phyloP scores from a whole-genome alignment of 2,888 invertebrate genomes.

The Chaetogeoica ovagalla region DNA sequence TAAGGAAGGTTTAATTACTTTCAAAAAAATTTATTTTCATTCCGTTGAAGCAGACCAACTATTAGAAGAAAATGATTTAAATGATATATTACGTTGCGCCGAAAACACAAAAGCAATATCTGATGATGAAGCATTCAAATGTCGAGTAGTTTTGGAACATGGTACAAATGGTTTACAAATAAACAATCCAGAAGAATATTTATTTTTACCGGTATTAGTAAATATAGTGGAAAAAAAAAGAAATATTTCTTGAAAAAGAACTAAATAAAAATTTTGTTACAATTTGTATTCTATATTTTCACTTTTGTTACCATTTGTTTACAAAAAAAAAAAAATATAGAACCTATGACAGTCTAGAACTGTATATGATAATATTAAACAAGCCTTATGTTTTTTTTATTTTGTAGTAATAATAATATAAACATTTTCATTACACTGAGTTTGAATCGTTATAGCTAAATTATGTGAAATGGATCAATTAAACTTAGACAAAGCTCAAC shows the following conservation, averaged over 20 bases:
- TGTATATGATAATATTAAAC: too few species aligned
- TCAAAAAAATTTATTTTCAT: slow-evolving; percentile 9
- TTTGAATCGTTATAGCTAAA: too few species aligned
- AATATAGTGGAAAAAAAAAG: slow-evolving; percentile 4
- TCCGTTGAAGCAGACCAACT: neutral
- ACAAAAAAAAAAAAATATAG: too few species aligned
- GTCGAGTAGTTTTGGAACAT: slow-evolving; percentile 13
- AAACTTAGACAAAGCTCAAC: too few species aligned
- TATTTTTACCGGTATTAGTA: slow-evolving; percentile 14
- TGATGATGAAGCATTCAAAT: slow-evolving; percentile 19
- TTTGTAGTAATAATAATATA: too few species aligned
- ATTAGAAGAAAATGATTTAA: neutral
- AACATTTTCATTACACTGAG: too few species aligned
- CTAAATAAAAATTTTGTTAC: neutral
- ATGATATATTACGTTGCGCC: neutral
- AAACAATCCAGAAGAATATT: slow-evolving; percentile 14
- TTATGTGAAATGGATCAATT: too few species aligned
- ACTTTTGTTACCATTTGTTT: too few species aligned
- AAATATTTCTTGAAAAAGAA: neutral
- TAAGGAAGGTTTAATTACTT: slow-evolving; percentile 19
- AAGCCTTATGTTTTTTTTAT: too few species aligned
- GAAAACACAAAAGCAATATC: neutral
- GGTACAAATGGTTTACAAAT: neutral
- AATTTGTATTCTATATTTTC: too few species aligned
- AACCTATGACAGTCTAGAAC: too few species aligned